Percentiles rank a stretch among this genome's conserved stretches.
Evolutionary conservation across 1,140 invertebrate genomes (phyloP).

Genomic region (Melipona quadrifasciata): DNA sequence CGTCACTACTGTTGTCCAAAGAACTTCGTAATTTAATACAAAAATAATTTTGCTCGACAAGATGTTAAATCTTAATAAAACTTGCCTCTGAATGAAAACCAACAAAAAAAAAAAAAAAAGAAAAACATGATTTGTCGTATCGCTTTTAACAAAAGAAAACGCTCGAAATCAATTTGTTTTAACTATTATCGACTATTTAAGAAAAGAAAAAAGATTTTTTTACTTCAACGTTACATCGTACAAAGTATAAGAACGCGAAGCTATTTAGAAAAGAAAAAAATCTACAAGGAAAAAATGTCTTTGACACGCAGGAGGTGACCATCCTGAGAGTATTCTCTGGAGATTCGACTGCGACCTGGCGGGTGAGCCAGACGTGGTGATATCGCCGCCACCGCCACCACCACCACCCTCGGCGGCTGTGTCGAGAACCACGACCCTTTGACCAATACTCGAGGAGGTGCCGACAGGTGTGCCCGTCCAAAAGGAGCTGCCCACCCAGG

Average conservation of each 20-base stretch:
- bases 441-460: slow-evolving; percentile 81
- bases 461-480: slow-evolving; percentile 76
- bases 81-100: no score
- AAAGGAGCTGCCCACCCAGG: slow-evolving; percentile 73
- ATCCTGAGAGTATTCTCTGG: slow-evolving; percentile 80
- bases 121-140: no score
- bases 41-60: no score
- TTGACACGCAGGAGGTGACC: slow-evolving; percentile 77
- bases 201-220: no score
- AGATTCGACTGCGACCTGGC: slow-evolving; percentile 80
- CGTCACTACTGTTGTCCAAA: no score
- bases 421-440: slow-evolving; percentile 79
- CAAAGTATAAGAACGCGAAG: background rate
- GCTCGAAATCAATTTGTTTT: no score
- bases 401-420: slow-evolving; percentile 74
- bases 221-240: no score
- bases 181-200: no score
- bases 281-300: background rate
- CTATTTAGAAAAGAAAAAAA: background rate
- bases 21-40: no score
- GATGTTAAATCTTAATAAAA: no score
- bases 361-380: slow-evolving; percentile 79
- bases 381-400: slow-evolving; percentile 78
- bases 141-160: no score
- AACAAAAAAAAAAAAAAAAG: no score